Evolutionary conservation across 2,888 invertebrate genomes (phyloP).

Genomic region (Trachelus tabidus): DNA sequence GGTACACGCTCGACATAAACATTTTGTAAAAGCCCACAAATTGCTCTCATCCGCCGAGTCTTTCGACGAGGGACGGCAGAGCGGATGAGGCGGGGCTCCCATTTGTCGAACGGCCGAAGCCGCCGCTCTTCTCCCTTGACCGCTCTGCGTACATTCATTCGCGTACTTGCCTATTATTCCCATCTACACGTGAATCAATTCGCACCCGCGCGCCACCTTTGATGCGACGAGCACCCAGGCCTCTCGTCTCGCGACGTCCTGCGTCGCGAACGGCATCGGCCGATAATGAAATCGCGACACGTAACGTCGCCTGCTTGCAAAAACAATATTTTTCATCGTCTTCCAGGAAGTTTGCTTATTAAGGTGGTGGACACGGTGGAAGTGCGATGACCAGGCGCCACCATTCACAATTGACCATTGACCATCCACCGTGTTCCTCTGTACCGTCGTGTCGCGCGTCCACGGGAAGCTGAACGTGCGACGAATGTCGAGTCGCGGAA

Average conservation of each 20-base stretch:
- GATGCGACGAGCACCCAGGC: not conserved
- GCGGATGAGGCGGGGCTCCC: slow-evolving; percentile 7
- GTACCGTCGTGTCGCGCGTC: not conserved
- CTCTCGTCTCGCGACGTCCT: slow-evolving; percentile 5
- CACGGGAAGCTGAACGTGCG: not conserved
- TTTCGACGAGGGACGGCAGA: slow-evolving; percentile 6
- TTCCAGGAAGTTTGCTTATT: slow-evolving; percentile 60
- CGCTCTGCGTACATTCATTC: not conserved
- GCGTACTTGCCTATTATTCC: not conserved
- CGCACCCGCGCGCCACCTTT: not conserved
- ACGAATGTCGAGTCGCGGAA: not conserved
- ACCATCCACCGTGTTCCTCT: not conserved
- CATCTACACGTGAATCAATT: not conserved
- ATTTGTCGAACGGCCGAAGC: not conserved
- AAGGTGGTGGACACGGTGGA: slow-evolving; percentile 27
- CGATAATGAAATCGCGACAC: slow-evolving; percentile 63
- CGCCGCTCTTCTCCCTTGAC: not conserved
- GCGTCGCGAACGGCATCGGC: slow-evolving; percentile 22
- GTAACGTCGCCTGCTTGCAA: slow-evolving; percentile 59
- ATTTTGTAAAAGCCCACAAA: slow-evolving; percentile 58
- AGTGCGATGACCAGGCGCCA: not conserved
- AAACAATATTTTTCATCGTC: slow-evolving; percentile 59
- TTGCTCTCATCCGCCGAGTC: slow-evolving; percentile 54
- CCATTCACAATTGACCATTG: not conserved
- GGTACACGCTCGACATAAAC: slow-evolving; percentile 21